Evolutionary conservation across 1,140 invertebrate genomes (phyloP).

Genomic region (Dreissena polymorpha): DNA sequence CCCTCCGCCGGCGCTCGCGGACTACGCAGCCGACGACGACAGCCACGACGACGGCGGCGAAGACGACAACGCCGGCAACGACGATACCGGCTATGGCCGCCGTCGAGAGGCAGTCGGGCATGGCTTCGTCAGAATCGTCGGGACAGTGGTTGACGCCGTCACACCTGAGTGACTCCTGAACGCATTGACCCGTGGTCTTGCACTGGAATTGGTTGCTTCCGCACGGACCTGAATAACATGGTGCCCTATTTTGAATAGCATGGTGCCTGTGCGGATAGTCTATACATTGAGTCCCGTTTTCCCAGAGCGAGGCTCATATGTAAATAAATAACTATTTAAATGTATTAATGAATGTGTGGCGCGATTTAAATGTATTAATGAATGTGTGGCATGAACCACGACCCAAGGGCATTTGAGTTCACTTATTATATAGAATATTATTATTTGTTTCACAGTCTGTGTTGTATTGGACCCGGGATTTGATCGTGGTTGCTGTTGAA

Average conservation of each 20-base stretch:
- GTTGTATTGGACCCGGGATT: no score
- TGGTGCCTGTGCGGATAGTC: background rate
- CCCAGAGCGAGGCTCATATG: no score
- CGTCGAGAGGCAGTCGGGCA: conserved; percentile 47
- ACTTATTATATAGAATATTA: no score
- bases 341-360: no score
- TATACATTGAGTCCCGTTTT: no score
- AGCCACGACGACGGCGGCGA: conserved; percentile 23
- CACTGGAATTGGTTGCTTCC: conserved; percentile 33
- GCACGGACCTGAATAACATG: conserved; percentile 33
- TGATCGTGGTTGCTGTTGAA: no score
- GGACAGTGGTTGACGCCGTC: conserved; percentile 24
- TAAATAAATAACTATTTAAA: no score
- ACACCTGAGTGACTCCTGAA: conserved; percentile 35
- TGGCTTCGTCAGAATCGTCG: conserved; percentile 39
- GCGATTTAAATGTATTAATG: no score
- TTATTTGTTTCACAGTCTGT: no score
- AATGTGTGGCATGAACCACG: no score
- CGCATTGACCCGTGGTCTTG: conserved; percentile 10
- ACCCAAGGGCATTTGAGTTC: no score
- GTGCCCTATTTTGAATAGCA: background rate
- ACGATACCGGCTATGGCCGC: conserved; percentile 31
- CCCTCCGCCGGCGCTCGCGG: conserved; percentile 19
- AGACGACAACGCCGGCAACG: conserved; percentile 23
- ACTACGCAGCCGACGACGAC: conserved; percentile 30